These are phyloP conservation scores for Lingula anatina DNA, from an alignment of 2,888 invertebrate species.

Conservation along the genomic window DNA sequence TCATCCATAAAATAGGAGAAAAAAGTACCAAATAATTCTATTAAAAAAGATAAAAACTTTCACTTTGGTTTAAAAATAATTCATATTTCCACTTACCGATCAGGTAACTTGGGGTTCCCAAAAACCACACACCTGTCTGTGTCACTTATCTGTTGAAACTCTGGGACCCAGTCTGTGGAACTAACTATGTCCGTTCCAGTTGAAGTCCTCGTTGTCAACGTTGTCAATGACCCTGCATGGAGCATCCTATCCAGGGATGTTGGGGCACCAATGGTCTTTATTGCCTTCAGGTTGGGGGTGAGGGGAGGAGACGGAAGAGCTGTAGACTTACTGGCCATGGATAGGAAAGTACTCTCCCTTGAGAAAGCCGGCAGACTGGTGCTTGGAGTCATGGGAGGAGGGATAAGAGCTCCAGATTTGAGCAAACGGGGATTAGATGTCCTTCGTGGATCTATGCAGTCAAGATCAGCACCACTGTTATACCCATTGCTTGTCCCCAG, in stretches of 20 bases:
- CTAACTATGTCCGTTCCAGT: constrained; percentile 42
- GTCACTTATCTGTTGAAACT: constrained; percentile 38
- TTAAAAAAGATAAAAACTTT: too few species aligned
- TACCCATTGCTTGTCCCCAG: neutral
- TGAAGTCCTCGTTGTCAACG: constrained; percentile 34
- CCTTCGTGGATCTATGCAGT: constrained; percentile 16
- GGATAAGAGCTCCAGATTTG: constrained; percentile 14
- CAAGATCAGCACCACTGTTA: neutral
- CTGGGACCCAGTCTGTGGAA: constrained; percentile 25
- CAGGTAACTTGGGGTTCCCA: constrained; percentile 34
- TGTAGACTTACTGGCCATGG: constrained; percentile 1
- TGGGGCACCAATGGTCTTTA: constrained; percentile 10
- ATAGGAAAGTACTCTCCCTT: constrained; percentile 10
- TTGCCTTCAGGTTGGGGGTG: constrained; percentile 9
- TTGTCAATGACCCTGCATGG: constrained; percentile 28
- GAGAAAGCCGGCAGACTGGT: constrained; percentile 2
- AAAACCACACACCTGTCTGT: constrained; percentile 34
- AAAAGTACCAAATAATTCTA: too few species aligned
- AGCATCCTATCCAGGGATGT: constrained; percentile 23
- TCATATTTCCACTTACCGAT: too few species aligned
- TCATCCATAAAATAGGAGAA: neutral
- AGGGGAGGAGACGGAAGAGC: neutral
- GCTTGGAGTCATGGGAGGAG: constrained; percentile 1
- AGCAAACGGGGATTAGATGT: constrained; percentile 33
- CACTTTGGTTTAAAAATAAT: too few species aligned